Base-by-base conservation (phyloP, 23 tunicate species). In the Aplidium turbinatum region DNA sequence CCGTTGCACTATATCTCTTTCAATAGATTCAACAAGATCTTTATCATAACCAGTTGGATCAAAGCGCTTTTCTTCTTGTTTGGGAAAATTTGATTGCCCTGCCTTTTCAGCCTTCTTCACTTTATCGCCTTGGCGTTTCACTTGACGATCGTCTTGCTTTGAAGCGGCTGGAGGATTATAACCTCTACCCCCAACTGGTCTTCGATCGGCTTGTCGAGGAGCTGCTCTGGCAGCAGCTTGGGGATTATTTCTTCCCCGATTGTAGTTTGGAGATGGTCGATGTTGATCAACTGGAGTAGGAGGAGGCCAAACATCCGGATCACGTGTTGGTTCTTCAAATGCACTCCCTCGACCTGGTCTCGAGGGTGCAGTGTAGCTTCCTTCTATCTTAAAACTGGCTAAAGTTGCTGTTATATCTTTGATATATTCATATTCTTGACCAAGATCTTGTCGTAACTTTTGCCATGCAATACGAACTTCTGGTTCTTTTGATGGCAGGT, bases 221-320 rank as follows among this genome's bases (percentile, higher is more conserved):
- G 45, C 9, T 23, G 85, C 70, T 35, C 46, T 63, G n/a, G 57
- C 57, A 34, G 62, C 45, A 5, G 65, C 50, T 33, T 75, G 84
- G 1, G 85, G 70, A 70, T 80, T 80, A 29, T 58, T 80, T 13
- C 58, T 39, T 23, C 79, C 79, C 55, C 56, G 47, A 29, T 51
- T 62, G 25, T 63, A 55, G 7, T 57, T 21, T 0, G 84, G 68
- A 42, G 61, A 53, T 2, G 69, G 65, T 3, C 26, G 56, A 4
- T 47, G 64, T 1, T 70, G 73, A 3, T 89, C 96, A 9, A 67
- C 63, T 33, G 97, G 97, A 7, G 97, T 90, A 33, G 97, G 97
- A 27, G 97, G 97, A 1, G 97, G 97, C 97, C 97, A 90, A 0
- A 90, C 90, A 83, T 90, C 97, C 22, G 83, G 87, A 76, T 88